Conservation (phyloP, 1,140 invertebrate genomes). For the Acyrthosiphon pisum region DNA sequence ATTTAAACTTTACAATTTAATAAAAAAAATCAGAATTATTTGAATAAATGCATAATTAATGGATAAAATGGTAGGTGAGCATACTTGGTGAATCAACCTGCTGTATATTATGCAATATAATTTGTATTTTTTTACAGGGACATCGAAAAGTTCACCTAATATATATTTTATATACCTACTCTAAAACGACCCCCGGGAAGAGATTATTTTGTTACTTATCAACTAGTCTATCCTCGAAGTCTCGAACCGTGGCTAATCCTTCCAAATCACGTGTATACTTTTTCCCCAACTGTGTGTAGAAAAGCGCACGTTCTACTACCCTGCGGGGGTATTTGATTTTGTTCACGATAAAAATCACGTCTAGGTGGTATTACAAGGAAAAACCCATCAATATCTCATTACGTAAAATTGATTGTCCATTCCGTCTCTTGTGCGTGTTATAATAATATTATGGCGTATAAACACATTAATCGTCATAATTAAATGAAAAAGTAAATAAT, state of each 20-base stretch:
- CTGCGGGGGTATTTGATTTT: background rate
- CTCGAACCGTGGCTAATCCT: background rate
- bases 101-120: background rate
- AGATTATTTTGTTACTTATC: conserved; percentile 15
- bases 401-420: background rate
- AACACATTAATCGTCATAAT: background rate
- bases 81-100: background rate
- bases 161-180: background rate
- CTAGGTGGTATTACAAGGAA: background rate
- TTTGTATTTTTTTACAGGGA: background rate
- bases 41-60: background rate
- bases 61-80: background rate
- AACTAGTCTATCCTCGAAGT: background rate
- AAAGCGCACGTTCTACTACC: background rate
- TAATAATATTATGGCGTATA: background rate
- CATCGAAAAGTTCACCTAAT: background rate
- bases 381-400: background rate
- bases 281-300: background rate
- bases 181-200: background rate
- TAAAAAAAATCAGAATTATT: background rate
- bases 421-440: background rate
- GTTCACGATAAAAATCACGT: background rate
- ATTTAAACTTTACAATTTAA: background rate
- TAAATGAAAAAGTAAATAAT: background rate
- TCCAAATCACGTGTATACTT: background rate